Conservation (phyloP, 2,888 invertebrate genomes). For the Eretmocerus hayati region DNA sequence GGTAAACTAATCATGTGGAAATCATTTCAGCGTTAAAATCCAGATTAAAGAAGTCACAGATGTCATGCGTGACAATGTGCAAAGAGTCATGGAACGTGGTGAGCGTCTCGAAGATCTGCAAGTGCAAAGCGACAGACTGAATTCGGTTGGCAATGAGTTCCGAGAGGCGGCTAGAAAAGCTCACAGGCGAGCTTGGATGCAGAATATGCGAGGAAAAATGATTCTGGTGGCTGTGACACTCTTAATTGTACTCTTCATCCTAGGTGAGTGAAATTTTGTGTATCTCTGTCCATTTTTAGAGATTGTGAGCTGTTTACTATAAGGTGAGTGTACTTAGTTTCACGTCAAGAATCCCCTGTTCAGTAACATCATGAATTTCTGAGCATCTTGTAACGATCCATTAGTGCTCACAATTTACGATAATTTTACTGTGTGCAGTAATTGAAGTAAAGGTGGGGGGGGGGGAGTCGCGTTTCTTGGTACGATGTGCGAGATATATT, state of each 20-base stretch:
- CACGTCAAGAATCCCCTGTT: too few relatives aligned
- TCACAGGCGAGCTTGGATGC: slow-evolving; percentile 40
- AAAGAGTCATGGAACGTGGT: slow-evolving; percentile 44
- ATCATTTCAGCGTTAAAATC: slow-evolving; percentile 34
- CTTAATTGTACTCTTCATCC: slow-evolving; percentile 34
- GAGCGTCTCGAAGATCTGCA: slow-evolving; percentile 43
- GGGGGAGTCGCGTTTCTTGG: too few relatives aligned
- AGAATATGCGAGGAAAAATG: slow-evolving; percentile 36
- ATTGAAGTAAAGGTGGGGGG: too few relatives aligned
- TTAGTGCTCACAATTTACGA: too few relatives aligned
- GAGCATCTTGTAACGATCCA: background rate
- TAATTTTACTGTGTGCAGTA: too few relatives aligned
- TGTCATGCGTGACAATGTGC: slow-evolving; percentile 44
- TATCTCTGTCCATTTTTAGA: background rate
- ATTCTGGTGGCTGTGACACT: slow-evolving; percentile 33
- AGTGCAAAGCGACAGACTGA: slow-evolving; percentile 41
- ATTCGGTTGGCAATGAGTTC: slow-evolving; percentile 38
- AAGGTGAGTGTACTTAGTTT: too few relatives aligned
- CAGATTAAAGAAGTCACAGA: slow-evolving; percentile 45
- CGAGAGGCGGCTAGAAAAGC: slow-evolving; percentile 39
- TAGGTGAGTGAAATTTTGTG: slow-evolving; percentile 33
- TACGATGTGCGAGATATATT: too few relatives aligned
- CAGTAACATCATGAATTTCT: background rate
- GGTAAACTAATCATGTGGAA: too few relatives aligned
- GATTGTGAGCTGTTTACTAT: too few relatives aligned